A percentile compares a stretch with the other conserved stretches of the same genome.
These are phyloP conservation scores for Gallinago jamesoni DNA, from an alignment of 2,113 vertebrate species.

Conservation along the genomic window DNA sequence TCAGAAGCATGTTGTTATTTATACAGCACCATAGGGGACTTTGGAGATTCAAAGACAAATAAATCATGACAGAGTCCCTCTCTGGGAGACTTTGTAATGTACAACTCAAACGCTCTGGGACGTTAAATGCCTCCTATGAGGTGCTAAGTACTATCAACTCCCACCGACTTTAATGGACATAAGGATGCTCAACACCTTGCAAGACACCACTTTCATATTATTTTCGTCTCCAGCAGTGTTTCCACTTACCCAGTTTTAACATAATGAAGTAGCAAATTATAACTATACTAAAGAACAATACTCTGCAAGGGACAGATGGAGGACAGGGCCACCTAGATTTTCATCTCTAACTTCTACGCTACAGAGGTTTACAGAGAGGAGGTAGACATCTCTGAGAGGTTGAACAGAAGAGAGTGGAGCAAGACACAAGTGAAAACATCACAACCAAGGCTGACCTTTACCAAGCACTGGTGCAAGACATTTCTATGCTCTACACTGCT, in stretches of 20 bases:
- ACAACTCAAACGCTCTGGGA: not conserved
- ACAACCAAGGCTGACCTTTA: not conserved
- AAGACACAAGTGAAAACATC: not conserved
- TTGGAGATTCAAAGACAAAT: slow-evolving; percentile 23
- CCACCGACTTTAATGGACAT: not conserved
- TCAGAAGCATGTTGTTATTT: slow-evolving; percentile 23
- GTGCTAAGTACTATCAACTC: slow-evolving; percentile 30
- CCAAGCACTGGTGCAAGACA: not conserved
- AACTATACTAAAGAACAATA: not conserved
- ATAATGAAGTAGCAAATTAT: not conserved
- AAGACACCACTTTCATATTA: not conserved
- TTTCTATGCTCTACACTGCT: accelerated
- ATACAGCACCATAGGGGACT: not conserved
- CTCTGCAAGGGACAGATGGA: not conserved
- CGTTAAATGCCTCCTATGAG: slow-evolving; percentile 7
- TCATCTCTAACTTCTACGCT: not conserved
- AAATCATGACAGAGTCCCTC: slow-evolving; percentile 16
- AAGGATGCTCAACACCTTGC: slow-evolving; percentile 17
- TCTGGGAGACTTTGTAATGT: not conserved
- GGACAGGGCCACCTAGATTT: not conserved
- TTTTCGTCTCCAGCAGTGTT: not conserved
- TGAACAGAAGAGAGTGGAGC: not conserved
- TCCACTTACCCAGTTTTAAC: not conserved
- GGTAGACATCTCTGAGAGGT: not conserved
- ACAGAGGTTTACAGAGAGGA: not conserved